Base-by-base conservation (phyloP, 2,888 invertebrate genomes). In the Chesias legatella region DNA sequence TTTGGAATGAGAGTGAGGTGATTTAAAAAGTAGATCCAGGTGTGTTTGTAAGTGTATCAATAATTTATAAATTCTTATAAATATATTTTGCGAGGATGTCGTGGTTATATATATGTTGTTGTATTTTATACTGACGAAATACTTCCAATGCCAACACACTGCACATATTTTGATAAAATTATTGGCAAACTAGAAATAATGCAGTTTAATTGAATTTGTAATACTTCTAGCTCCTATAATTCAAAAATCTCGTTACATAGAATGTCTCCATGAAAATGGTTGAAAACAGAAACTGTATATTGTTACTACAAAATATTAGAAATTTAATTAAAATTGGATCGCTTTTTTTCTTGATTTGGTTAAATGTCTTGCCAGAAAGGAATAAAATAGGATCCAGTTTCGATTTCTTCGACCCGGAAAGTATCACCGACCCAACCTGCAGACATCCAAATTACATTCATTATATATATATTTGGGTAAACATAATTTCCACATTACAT, bases 91-190 rank as follows among this genome's bases (percentile, higher is more conserved):
- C 13, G 29, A 64, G 63, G 71, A 74, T 79, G 76, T 77, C 72
- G 62, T 61, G 50, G 43, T 53, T 46, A 42, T 36, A 10, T 36
- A 32, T 35, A 41, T 28, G 41, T 43, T 50, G 23, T 28, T 22
- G 29, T 40, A 33, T 34, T 32, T 24, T 34, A 21, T 52, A 51
- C 49, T 45, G 56, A 48, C 49, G 47, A 51, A 46, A 57, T 46
- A 55, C 51, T 51, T 36, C 20, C 27, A 32, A 74, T 78, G 85
- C 85, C 86, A 86, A 85, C 86, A 86, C 86, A 82, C 83, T 84
- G 86, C 85, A 85, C 78, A 83, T 83, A 84, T 83, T 69, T 57
- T 53, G 20, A 33, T 10, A 36, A 13, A 34, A 29, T 37, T 63
- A 65, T 69, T 73, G 73, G 72, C 75, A 60, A 57, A 42, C 36